Evolutionary conservation across 2,113 vertebrate genomes (phyloP).

Genomic region (Pavo muticus): DNA sequence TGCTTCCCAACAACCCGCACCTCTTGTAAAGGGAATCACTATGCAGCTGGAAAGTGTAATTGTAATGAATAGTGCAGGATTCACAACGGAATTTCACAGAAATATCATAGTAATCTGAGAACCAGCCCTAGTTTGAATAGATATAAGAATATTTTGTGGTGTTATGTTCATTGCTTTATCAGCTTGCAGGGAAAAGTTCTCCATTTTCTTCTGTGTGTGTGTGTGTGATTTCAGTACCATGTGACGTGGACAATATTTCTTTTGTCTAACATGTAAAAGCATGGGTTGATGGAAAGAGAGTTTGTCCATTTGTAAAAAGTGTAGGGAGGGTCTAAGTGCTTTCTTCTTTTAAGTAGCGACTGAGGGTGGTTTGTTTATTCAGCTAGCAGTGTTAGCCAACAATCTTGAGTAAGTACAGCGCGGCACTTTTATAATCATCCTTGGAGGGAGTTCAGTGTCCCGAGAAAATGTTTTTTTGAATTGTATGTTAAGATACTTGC

Average conservation of each 20-base stretch:
- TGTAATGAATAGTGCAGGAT: background rate
- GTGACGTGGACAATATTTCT: fast-evolving
- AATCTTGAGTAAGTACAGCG: fast-evolving
- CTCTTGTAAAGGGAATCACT: background rate
- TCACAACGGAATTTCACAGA: background rate
- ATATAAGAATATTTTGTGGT: background rate
- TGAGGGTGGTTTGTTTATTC: background rate
- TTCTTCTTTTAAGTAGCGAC: background rate
- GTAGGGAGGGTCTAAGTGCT: background rate
- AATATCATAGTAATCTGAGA: background rate
- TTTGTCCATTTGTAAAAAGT: background rate
- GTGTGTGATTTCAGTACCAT: background rate
- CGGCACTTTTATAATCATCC: background rate
- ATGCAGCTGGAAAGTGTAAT: background rate
- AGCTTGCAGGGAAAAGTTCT: background rate
- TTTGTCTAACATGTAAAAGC: no score
- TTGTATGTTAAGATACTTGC: background rate
- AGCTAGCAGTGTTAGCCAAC: background rate
- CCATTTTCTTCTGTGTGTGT: background rate
- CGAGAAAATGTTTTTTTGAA: background rate
- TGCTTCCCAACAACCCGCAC: background rate
- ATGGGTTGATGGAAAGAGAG: background rate
- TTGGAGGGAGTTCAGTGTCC: background rate
- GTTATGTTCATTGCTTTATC: background rate
- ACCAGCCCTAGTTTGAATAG: background rate